These are phyloP conservation scores for Hemicordylus capensis DNA, from an alignment of 2,113 vertebrate species.

Conservation along the genomic window DNA sequence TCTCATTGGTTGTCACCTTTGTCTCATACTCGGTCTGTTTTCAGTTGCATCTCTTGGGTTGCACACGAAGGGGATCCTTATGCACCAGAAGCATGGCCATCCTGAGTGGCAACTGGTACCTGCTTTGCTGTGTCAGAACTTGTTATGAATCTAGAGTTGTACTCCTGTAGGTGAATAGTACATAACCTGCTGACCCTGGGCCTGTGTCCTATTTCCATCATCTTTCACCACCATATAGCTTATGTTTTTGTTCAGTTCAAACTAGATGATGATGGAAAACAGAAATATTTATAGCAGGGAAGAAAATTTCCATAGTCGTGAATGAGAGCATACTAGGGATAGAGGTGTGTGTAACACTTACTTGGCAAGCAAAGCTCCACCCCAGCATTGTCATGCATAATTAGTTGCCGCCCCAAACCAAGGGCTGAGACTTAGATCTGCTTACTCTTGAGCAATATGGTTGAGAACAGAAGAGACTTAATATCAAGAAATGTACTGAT, in stretches of 20 bases:
- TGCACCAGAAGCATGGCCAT: background rate
- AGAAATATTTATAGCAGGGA: background rate
- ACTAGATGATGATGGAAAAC: background rate
- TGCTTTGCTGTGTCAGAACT: background rate
- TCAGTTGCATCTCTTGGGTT: background rate
- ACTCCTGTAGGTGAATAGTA: too few relatives aligned
- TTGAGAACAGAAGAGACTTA: background rate
- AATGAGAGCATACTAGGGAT: background rate
- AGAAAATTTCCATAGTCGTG: background rate
- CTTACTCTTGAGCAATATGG: background rate
- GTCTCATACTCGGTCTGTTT: conserved; percentile 30
- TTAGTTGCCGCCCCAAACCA: background rate
- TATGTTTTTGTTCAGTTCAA: conserved; percentile 21
- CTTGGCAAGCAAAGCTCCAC: background rate
- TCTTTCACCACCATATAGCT: background rate
- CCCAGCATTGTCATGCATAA: background rate
- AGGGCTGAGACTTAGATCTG: background rate
- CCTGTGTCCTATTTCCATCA: background rate
- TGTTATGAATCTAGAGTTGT: background rate
- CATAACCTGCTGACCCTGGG: background rate
- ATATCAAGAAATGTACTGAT: background rate
- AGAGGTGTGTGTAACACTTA: background rate
- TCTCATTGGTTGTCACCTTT: conserved; percentile 54
- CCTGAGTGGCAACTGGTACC: background rate
- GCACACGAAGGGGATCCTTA: background rate